Base-by-base conservation (phyloP, 2,888 invertebrate genomes). In the Latrodectus hesperus region DNA sequence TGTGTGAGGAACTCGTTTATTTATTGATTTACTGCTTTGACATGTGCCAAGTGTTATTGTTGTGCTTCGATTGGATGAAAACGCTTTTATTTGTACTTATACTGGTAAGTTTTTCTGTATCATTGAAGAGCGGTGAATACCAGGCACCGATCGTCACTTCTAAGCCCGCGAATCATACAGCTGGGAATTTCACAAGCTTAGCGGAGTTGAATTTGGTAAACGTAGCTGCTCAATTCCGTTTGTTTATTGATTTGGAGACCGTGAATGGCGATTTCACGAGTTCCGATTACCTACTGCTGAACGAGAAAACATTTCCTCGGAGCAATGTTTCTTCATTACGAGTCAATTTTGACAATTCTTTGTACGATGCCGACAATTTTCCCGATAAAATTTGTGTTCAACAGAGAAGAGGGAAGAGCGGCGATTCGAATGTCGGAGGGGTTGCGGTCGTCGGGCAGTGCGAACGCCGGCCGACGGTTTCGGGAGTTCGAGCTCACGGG, bases 11-110 rank as follows among this genome's bases (percentile, higher is more conserved):
- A 55, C n/a, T 72, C n/a, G 16, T 14, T 26, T 60, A n/a, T 17
- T 71, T 86, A 86, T 86, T 65, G 85, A 86, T 86, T 64, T 60
- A 52, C 52, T n/a, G 70, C 12, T 86, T 73, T 76, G 81, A 81
- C 68, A 87, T 87, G 86, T 81, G 86, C 73, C 51, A 51, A 22
- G 51, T 22, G 26, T 67, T 81, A 38, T 49, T 60, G 51, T 53
- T 60, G n/a, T 70, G 55, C 77, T 38, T 72, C 53, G 67, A 67
- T 53, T 67, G 60, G n/a, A 16, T 51, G 12, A 12, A 16, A 55
- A 55, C 5, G 60, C n/a, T 60, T 51, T 3, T 38, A 38, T 82
- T 82, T 16, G 22, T 74, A n/a, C 51, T 75, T 2, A 64, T 73
- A 9, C 60, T 67, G 22, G 38, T 71, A 16, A 55, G 53, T n/a